phyloP scores from a whole-genome alignment of 2,888 invertebrate species.

The Pseudoips prasinana region DNA sequence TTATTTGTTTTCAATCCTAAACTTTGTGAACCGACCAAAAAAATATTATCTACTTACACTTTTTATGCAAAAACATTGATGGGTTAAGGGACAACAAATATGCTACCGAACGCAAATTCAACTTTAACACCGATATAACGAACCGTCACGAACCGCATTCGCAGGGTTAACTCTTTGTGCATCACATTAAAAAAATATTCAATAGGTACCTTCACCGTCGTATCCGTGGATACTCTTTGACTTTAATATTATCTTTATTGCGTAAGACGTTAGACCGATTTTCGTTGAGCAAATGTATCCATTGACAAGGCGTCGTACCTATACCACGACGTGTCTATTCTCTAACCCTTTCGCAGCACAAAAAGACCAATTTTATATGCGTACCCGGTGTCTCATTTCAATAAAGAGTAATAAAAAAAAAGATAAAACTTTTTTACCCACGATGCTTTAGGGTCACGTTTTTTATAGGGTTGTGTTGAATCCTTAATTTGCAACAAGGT shows the following conservation, averaged over 20 bases:
- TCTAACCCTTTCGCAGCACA: constrained; percentile 60
- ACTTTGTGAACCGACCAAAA: too few relatives aligned
- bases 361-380: constrained; percentile 80
- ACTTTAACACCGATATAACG: constrained; percentile 73
- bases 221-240: constrained; percentile 20
- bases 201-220: constrained; percentile 50
- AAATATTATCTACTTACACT: too few relatives aligned
- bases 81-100: too few relatives aligned
- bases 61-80: too few relatives aligned
- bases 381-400: constrained; percentile 80
- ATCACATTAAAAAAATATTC: constrained; percentile 50
- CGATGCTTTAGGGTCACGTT: constrained; percentile 76
- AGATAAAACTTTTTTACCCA: constrained; percentile 78
- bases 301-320: too few relatives aligned
- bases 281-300: too few relatives aligned
- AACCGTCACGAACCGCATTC: constrained; percentile 69
- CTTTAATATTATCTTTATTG: too few relatives aligned
- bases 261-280: too few relatives aligned
- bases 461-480: constrained; percentile 69
- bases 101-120: constrained; percentile 66
- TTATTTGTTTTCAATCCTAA: too few relatives aligned
- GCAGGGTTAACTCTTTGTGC: constrained; percentile 58
- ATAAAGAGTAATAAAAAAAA: constrained; percentile 71
- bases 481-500: constrained; percentile 82
- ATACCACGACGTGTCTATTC: constrained; percentile 42